Base-by-base conservation (phyloP, 2,797 vertebrate species). In the Aulostomus chinensis region DNA sequence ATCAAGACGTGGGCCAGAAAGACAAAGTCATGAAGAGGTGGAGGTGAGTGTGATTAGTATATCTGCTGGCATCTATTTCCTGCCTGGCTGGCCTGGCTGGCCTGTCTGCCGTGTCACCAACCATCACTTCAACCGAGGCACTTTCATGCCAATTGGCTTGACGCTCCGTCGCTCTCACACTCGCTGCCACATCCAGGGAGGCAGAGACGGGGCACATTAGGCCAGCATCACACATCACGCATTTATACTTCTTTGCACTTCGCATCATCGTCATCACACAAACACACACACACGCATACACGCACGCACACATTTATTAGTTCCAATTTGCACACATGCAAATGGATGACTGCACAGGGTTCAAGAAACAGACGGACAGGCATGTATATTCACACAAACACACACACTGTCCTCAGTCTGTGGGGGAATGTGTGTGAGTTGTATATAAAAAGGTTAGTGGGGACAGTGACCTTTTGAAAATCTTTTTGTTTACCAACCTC, bases 71-170 rank as follows among this genome's bases (percentile, higher is more conserved):
- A 57, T 76, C 37, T 40, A 69, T 62, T 62, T 76, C 72, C 73
- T 74, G 55, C 49, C 70, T 80, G 76, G 68, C 73, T 51, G 56
- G 55, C 49, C 70, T 80, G 76, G 68, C 73, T 51, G 56, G 52
- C 54, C 58, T 69, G 72, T 69, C 66, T 60, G 68, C 60, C 38
- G 29, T 73, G 80, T 88, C 84, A 78, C 73, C 68, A 76, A 59
- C 38, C 78, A 81, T 88, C 77, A 67, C 54, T 83, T 84, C 77
- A 76, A 53, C 54, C 64, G 43, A 2, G 48, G 37, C 36, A 32
- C 64, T 55, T 64, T 52, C 47, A 28, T 68, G 79, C 63, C 76
- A 70, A 67, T 22, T 74, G 80, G 76, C 76, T 62, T 20, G 21
- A 49, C 46, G 56, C 47, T 28, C 33, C 34, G 34, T 47, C 48